Conservation (phyloP, 2,888 invertebrate genomes). For the Ceriagrion tenellum region DNA sequence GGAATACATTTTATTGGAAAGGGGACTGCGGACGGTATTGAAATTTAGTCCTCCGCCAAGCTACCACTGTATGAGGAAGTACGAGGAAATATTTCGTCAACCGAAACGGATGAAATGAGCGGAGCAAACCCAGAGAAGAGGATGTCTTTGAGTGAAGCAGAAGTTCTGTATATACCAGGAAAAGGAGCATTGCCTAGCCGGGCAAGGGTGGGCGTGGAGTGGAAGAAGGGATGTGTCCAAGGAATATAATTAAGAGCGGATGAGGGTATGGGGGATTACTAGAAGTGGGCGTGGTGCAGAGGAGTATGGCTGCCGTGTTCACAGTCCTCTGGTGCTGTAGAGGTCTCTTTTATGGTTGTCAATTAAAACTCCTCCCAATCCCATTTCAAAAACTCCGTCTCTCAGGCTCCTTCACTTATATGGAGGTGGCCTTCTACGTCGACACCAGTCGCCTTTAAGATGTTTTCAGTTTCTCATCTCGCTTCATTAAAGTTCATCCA, state of each 20-base stretch:
- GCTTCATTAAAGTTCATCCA: conserved; percentile 19
- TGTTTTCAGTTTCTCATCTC: conserved; percentile 3
- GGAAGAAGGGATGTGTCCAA: background rate
- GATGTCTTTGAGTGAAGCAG: background rate
- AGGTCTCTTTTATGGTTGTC: conserved; percentile 24
- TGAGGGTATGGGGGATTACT: background rate
- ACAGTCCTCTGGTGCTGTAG: background rate
- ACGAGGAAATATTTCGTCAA: background rate
- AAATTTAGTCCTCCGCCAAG: background rate
- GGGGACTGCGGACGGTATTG: background rate
- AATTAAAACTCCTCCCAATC: conserved; percentile 16
- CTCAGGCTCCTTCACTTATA: background rate
- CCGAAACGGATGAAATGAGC: background rate
- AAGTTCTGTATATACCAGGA: background rate
- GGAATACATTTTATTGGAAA: background rate
- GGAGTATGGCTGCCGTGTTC: background rate
- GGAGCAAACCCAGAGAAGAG: background rate
- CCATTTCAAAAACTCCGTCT: background rate
- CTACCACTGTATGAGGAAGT: background rate
- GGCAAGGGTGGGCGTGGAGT: background rate
- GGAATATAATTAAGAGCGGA: background rate
- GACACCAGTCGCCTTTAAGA: background rate
- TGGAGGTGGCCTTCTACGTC: background rate
- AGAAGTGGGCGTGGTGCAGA: background rate
- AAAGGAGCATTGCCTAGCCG: background rate